Evolutionary conservation across 2,888 invertebrate genomes (phyloP).

Genomic region (Alviniconcha strummeri): DNA sequence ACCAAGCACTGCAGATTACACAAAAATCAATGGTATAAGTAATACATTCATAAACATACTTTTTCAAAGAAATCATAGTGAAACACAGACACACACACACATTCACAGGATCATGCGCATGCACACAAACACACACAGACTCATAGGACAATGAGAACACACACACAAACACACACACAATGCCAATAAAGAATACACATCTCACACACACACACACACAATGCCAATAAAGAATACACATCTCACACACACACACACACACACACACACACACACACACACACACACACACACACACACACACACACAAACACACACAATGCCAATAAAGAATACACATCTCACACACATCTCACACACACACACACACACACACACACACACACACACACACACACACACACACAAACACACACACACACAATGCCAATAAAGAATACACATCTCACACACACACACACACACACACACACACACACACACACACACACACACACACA

Average conservation of each 20-base stretch:
- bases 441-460: too few species aligned
- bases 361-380: slow-evolving; percentile 1
- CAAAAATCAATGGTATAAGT: too few species aligned
- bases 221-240: too few species aligned
- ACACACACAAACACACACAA: neutral
- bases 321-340: too few species aligned
- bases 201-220: neutral
- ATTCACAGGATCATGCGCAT: neutral
- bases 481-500: neutral
- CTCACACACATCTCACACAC: slow-evolving; percentile 1
- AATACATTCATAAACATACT: neutral
- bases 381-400: neutral
- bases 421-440: neutral
- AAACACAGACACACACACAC: neutral
- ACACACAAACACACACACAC: neutral
- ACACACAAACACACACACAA: neutral
- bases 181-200: neutral
- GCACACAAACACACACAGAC: neutral
- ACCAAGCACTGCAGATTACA: too few species aligned
- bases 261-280: slow-evolving; percentile 1
- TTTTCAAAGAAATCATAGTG: neutral
- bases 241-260: neutral
- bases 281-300: neutral
- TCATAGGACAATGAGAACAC: neutral
- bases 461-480: neutral